Evolutionary conservation across 1,140 invertebrate species (phyloP), one percentile per base, ranked within the genome.

Genomic region (Diplogasteroides magnus): DNA sequence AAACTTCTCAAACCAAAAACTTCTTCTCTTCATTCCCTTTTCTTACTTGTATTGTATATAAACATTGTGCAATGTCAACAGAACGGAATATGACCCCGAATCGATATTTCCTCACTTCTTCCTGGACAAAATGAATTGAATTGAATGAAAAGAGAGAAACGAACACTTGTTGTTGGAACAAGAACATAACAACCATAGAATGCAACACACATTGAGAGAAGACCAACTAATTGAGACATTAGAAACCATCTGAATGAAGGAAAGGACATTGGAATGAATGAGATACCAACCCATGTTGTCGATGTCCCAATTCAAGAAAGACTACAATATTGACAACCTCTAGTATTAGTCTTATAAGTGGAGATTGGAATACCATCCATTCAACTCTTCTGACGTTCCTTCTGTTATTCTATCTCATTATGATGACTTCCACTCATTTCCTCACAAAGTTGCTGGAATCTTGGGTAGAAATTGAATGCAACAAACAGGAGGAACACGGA

Each of bases 291-390:
- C 64, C 28, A 37, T 67, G 62, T 26, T 71, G 58, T 29, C 78
- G 60, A n/a, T 69, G 37, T 28, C 66, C 69, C n/a, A 79, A 61
- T 60, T 79, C 78, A 67, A 79, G 69, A 26, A 77, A 79, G 23
- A 79, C 78, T 26, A 77, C 74, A 25, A 79, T 72, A 63, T 78
- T 82, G 19, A 78, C 26, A 23, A 81, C 37, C 62, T 79, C 78
- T 23, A 79, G 70, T 6, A 75, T 60, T 15, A 77, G 77, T 55
- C 78, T 66, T 1, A 79, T 59, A 37, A 79, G 63, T 25, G 78
- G 78, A 25, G 78, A 78, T 66, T 79, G 78, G 60, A 79, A 79
- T 1, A 79, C 79, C 0, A 80, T 61, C 78, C 78, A 79, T 68
- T 79, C 78, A 25, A 80, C 76, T 55, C 76, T 63, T 15, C 78